Percentiles rank a stretch among this genome's conserved stretches.
These are phyloP conservation scores for Pitta sordida DNA, from an alignment of 2,113 vertebrate species.

Conservation along the genomic window DNA sequence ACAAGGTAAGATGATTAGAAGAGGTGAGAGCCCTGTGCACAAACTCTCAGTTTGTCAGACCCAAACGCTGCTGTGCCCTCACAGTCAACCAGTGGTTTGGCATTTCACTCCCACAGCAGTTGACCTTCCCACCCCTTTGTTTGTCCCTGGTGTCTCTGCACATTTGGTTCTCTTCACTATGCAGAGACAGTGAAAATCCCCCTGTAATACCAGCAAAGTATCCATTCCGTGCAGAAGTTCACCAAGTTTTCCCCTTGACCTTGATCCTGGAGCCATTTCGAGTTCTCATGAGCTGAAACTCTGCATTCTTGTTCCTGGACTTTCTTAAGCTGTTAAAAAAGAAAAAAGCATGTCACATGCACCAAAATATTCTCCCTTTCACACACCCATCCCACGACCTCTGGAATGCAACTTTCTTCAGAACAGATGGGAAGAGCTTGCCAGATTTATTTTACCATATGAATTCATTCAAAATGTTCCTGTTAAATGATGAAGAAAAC, in stretches of 20 bases:
- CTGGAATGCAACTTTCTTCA: slow-evolving; percentile 26
- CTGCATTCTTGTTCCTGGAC: neutral
- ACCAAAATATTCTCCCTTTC: neutral
- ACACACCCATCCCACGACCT: neutral
- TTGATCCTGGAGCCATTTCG: neutral
- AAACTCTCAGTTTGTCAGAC: neutral
- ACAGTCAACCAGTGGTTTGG: neutral
- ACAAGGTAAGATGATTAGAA: neutral
- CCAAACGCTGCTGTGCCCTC: neutral
- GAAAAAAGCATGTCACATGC: neutral
- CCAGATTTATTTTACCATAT: neutral
- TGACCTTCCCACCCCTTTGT: neutral
- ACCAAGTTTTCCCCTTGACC: neutral
- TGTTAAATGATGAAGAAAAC: neutral
- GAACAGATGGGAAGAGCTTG: neutral
- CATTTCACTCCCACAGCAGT: neutral
- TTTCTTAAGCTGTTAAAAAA: neutral
- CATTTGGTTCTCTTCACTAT: neutral
- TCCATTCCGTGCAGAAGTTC: neutral
- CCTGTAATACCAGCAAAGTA: neutral
- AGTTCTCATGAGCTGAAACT: neutral
- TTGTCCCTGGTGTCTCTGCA: neutral
- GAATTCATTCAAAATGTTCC: neutral
- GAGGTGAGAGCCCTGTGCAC: neutral
- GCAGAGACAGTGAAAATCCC: neutral